Evolutionary conservation across 1,140 invertebrate species (phyloP), one percentile per base, ranked within the genome.

Genomic region (Ylistrum balloti): DNA sequence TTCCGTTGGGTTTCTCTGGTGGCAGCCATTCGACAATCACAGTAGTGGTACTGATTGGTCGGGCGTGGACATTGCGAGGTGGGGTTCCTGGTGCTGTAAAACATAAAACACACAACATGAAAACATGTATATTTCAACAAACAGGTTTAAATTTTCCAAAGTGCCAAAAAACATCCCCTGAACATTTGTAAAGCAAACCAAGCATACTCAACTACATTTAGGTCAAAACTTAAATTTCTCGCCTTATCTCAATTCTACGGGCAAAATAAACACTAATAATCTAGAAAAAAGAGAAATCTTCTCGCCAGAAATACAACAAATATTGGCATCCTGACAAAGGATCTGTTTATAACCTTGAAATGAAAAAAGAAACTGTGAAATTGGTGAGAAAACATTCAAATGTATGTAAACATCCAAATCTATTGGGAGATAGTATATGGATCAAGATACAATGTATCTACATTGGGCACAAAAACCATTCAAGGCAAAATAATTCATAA

Each of bases 1-100:
- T 98, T 93, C 99, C 99, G 96, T 99, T 99, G 28, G 99, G 98
- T 92, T 98, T 99, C 96, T 99, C 98, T 33, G 99, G 99, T 95
- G 99, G 98, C 95, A 99, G 98, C 99, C 99, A 99, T 94, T 99
- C 98, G 94, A 99, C 99, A 0, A 98, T 97, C 97, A 99, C 98
- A 28, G 99, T 99, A 95, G 97, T 99, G 22, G 98, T 98, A 95
- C 98, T 99, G 85, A 99, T 97, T 22, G 99, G 98, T 87, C 98
- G 97, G 74, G 98, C 99, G 97, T 98, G 98, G 22, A 99, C 98
- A 96, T 99, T 99, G 90, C 98, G 97, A 38, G 99, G 99, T 87
- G 99, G 98, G 94, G 98, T 98, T 95, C 98, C 99, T 86, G 99
- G 99, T 97, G 98, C 99, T 99, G 95, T 85, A 95, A 91, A 87